phyloP scores from a whole-genome alignment of 2,797 vertebrate species.

The Thamnophis elegans region DNA sequence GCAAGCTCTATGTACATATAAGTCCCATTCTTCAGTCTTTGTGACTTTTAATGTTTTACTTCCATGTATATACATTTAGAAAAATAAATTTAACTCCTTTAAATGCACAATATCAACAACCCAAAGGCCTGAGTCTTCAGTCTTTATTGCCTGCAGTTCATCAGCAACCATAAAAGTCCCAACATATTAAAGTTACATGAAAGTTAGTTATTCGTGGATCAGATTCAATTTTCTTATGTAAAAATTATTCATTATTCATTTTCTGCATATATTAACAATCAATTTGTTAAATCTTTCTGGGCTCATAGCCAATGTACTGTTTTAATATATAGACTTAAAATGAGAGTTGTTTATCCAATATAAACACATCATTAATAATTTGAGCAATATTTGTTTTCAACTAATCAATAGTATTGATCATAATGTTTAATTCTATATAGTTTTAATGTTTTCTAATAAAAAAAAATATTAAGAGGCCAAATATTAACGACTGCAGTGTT shows the following conservation, averaged over 20 bases:
- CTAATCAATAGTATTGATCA: neutral
- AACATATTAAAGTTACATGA: slow-evolving; percentile 5
- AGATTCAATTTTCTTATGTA: neutral
- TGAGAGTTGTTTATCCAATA: slow-evolving; percentile 4
- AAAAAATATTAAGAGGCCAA: neutral
- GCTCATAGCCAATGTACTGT: slow-evolving; percentile 34
- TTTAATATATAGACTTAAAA: slow-evolving; percentile 41
- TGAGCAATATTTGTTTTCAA: neutral
- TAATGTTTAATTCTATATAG: neutral
- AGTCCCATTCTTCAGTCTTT: neutral
- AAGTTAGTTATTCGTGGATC: slow-evolving; percentile 21
- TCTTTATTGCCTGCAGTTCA: slow-evolving; percentile 3
- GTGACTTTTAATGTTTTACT: neutral
- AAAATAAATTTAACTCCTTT: neutral
- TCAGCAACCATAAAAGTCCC: neutral
- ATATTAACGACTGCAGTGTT: neutral
- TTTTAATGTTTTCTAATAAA: neutral
- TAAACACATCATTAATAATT: slow-evolving; percentile 7
- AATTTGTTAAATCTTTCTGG: slow-evolving; percentile 27
- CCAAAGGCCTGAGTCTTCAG: neutral
- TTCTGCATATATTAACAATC: slow-evolving; percentile 28
- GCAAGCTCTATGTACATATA: neutral
- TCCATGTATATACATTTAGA: neutral
- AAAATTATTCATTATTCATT: slow-evolving; percentile 33
- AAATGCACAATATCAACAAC: neutral